Percentiles rank a stretch among this genome's conserved stretches.
These are phyloP conservation scores for Psilopsiagon aymara DNA, from an alignment of 2,113 vertebrate species.

Conservation along the genomic window DNA sequence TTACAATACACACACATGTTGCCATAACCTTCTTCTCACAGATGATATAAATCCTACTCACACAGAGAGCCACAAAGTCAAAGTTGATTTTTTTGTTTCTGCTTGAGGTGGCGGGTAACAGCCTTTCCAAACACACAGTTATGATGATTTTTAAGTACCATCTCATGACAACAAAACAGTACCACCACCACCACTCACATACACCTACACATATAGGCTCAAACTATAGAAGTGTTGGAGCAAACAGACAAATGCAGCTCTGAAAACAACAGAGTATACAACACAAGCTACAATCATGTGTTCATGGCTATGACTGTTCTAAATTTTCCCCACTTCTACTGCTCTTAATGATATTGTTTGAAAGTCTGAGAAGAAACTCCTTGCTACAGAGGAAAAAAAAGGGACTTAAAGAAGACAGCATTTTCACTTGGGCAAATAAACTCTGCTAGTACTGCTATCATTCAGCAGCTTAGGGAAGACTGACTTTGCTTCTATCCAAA, in stretches of 20 bases:
- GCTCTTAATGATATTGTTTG: neutral
- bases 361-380: neutral
- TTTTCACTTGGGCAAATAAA: neutral
- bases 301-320: neutral
- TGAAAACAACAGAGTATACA: neutral
- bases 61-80: neutral
- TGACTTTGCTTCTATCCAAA: neutral
- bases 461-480: neutral
- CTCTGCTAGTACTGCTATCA: neutral
- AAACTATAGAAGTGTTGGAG: neutral
- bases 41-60: neutral
- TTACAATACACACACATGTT: neutral
- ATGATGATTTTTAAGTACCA: neutral
- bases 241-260: neutral
- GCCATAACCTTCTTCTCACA: neutral
- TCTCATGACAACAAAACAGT: neutral
- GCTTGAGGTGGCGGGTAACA: neutral
- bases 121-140: neutral
- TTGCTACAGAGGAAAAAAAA: neutral
- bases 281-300: neutral
- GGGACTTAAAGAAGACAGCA: neutral
- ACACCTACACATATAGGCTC: neutral
- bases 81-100: neutral
- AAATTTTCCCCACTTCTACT: neutral
- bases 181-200: neutral